Conservation (phyloP, 2,113 vertebrate species). For the Macquaria australasica region DNA sequence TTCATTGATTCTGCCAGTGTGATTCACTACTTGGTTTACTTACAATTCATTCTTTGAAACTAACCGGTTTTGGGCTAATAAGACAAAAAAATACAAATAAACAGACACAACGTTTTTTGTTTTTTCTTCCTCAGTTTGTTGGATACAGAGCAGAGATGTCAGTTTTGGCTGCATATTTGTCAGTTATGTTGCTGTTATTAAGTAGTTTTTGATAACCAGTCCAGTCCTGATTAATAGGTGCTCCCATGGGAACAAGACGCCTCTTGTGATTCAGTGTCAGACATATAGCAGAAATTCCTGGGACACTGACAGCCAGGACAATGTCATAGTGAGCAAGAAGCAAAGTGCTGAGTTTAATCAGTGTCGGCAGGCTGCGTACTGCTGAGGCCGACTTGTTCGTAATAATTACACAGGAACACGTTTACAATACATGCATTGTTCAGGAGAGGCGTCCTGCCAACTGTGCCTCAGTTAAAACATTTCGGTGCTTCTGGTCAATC, state of each 20-base stretch:
- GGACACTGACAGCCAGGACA: conserved; percentile 62
- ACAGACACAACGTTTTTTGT: background rate
- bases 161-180: conserved; percentile 39
- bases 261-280: conserved; percentile 53
- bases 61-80: background rate
- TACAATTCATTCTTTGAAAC: background rate
- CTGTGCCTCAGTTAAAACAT: conserved; percentile 9
- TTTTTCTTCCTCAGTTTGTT: background rate
- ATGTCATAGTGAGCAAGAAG: conserved; percentile 54
- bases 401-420: conserved; percentile 30
- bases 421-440: conserved; percentile 29
- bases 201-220: conserved; percentile 60
- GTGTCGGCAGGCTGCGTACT: conserved; percentile 11
- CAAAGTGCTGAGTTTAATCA: conserved; percentile 74
- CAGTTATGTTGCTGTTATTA: conserved; percentile 49
- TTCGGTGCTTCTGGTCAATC: background rate
- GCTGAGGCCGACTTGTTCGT: conserved; percentile 29
- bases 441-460: conserved; percentile 7
- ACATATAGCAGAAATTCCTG: conserved; percentile 47
- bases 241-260: conserved; percentile 33
- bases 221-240: conserved; percentile 77
- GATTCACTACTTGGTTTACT: background rate
- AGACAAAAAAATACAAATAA: background rate
- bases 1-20: background rate
- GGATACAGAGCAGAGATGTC: background rate